A percentile compares a stretch with the other conserved stretches of the same genome.
These are phyloP conservation scores for Lepus americanus DNA, from an alignment of 2,113 vertebrate genomes.

Conservation along the genomic window DNA sequence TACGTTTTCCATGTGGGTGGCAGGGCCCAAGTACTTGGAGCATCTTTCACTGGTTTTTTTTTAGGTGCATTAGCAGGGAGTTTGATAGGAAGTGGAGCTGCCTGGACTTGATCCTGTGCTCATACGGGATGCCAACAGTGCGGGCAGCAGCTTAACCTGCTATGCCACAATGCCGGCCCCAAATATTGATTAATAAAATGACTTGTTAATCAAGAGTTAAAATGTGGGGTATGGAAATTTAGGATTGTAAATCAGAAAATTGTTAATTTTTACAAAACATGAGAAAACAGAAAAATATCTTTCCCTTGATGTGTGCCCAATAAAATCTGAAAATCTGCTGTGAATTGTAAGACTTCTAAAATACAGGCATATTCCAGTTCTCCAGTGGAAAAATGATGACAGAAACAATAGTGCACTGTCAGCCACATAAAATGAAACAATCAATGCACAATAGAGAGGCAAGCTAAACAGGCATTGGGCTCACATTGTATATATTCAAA, in stretches of 20 bases:
- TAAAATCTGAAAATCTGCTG: not conserved
- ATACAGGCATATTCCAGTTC: not conserved
- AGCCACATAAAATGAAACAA: not conserved
- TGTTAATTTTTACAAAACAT: slow-evolving; percentile 13
- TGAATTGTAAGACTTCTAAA: not conserved
- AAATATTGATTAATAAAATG: not conserved
- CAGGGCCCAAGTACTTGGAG: too few relatives aligned
- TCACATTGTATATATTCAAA: not conserved
- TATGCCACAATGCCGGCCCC: too few relatives aligned
- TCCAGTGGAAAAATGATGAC: not conserved
- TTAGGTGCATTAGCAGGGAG: too few relatives aligned
- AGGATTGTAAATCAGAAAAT: not conserved
- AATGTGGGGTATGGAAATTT: slow-evolving; percentile 8
- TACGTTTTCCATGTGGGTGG: too few relatives aligned
- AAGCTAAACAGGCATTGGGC: not conserved
- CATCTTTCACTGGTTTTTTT: too few relatives aligned
- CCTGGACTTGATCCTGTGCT: too few relatives aligned
- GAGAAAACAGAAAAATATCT: not conserved
- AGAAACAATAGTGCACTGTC: not conserved
- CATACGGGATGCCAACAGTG: too few relatives aligned
- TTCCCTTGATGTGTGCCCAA: not conserved
- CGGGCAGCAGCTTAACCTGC: too few relatives aligned
- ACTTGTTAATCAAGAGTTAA: slow-evolving; percentile 6
- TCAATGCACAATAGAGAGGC: not conserved
- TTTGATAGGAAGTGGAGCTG: too few relatives aligned